Evolutionary conservation across 1,140 invertebrate species (phyloP), one percentile per base, ranked within the genome.

Genomic region (Eufriesea mexicana): DNA sequence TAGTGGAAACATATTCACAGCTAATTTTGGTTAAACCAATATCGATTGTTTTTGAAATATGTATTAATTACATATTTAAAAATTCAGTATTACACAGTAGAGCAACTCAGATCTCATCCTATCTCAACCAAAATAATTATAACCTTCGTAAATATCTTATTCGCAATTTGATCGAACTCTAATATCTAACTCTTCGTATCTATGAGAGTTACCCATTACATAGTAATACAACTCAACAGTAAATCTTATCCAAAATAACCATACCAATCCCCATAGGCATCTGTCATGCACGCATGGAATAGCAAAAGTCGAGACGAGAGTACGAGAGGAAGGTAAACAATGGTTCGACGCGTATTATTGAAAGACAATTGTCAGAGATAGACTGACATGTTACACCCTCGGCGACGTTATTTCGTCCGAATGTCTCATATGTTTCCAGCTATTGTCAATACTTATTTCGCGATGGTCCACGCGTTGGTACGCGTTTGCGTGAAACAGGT

Each of bases 321-420:
- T 8, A 78, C 10, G 35, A 83, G 75, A 83, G 79, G 35, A 67
- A 35, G 25, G 28, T 25, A 82, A 82, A 82, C 64, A 82, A 20
- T n/a, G 59, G 16, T 45, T 6, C 10, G 23, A 14, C 51, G 54
- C 28, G 73, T 77, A 68, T 82, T 82, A 82, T 77, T 75, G 64
- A 64, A 68, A 59, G 73, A 77, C 25, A 77, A 68, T 82, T 72
- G 51, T 67, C 72, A 12, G 16, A 42, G 18, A 42, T 42, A 25
- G 47, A 35, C 57, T 54, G 57, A 61, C n/a, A 59, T 51, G 61
- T 47, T 45, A 74, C 28, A 6, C 54, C n/a, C 42, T 28, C 28
- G 59, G 9, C n/a, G 18, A 23, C 16, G 68, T 74, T 61, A 81
- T 55, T 64, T 54, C 61, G 12, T 54, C 16, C 23, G n/a, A 57